Evolutionary conservation across 2,113 vertebrate species (phyloP).

Genomic region (Sclerurus mexicanus): DNA sequence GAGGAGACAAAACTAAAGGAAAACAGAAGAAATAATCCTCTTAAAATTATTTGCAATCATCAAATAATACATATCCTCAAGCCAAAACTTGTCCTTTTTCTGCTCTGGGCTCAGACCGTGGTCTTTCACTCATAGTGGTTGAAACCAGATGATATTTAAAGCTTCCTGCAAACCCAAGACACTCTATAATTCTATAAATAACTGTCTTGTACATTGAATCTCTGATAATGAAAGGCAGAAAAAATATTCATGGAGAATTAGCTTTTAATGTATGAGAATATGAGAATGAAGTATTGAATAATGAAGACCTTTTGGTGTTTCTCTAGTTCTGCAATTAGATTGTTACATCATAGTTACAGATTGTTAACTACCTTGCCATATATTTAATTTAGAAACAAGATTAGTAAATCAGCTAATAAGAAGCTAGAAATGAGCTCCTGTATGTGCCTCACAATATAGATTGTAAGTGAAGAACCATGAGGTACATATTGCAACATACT

Average conservation of each 20-base stretch:
- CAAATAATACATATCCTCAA: background rate
- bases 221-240: background rate
- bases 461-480: background rate
- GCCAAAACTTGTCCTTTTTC: background rate
- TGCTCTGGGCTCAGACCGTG: background rate
- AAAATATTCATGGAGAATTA: background rate
- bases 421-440: background rate
- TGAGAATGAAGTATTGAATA: background rate
- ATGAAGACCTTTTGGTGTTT: background rate
- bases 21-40: background rate
- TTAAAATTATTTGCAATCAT: background rate
- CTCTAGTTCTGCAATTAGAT: background rate
- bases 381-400: background rate
- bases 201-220: background rate
- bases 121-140: background rate
- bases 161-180: accelerated
- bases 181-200: background rate
- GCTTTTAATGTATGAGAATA: background rate
- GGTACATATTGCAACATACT: background rate
- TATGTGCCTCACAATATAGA: background rate
- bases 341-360: background rate
- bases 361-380: background rate
- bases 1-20: background rate
- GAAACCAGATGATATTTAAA: background rate
- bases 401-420: background rate